These are phyloP conservation scores for Alouatta caraya DNA, from an alignment of 2,797 vertebrate genomes.

Conservation along the genomic window DNA sequence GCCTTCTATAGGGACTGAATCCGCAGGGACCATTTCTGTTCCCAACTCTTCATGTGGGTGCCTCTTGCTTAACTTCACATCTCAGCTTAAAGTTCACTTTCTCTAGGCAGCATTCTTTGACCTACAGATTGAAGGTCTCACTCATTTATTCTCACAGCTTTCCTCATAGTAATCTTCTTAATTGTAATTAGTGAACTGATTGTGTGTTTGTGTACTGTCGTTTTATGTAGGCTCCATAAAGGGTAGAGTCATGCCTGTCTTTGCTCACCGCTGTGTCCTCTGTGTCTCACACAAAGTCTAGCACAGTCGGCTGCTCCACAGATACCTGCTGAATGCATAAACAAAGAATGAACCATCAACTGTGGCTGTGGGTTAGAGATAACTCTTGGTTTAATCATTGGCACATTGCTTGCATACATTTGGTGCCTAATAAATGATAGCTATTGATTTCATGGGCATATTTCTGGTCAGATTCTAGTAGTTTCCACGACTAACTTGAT, in stretches of 20 bases:
- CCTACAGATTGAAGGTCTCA: neutral
- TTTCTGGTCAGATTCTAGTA: neutral
- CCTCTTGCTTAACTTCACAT: neutral
- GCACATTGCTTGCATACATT: neutral
- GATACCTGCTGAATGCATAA: neutral
- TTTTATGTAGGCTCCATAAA: neutral
- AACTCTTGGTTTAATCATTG: neutral
- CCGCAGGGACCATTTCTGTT: neutral
- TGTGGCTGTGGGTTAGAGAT: neutral
- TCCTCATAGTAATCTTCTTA: neutral
- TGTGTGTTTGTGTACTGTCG: neutral
- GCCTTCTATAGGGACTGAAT: neutral
- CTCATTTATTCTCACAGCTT: neutral
- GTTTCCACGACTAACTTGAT: neutral
- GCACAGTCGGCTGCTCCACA: neutral
- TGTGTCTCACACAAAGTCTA: neutral
- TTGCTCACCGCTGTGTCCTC: neutral
- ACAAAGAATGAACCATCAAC: neutral
- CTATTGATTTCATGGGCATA: neutral
- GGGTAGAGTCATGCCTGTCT: neutral
- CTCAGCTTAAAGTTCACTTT: neutral
- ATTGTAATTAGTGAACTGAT: neutral
- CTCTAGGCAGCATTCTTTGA: neutral
- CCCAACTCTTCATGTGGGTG: neutral
- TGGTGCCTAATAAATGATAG: neutral